Base-by-base conservation (phyloP, 1,140 invertebrate species). In the Dreissena rostriformis region DNA sequence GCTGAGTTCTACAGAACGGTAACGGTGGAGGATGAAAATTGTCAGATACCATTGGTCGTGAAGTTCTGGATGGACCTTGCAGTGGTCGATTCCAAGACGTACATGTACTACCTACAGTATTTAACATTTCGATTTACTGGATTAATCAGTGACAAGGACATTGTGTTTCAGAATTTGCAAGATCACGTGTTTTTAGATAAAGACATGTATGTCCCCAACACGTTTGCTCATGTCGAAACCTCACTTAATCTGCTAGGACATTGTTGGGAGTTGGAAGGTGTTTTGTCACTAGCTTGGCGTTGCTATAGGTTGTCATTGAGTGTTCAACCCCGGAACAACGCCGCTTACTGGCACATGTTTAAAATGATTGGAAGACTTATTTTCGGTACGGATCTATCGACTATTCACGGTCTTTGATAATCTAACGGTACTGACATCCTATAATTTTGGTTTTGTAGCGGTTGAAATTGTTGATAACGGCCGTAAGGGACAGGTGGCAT, bases 171-270 rank as follows among this genome's bases (percentile, higher is more conserved):
- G 57, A 39, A 39, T 39, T 39, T 39, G 4, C 39, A 39, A 39
- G 39, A 39, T 39, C 39, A 39, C 39, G 39, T 39, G 39, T 39
- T 39, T 39, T 39, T 8, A 39, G 39, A 39, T 39, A 39, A 39
- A 39, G 39, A 39, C 39, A 39, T 39, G 39, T 39, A 39, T 39
- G 39, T 39, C 39, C 39, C 39, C 39, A 24, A 24, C 17, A 61
- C 22, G 57, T 61, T n/a, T 61, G 57, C 57, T 61, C 57, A 61
- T 61, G 57, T 61, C 22, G 57, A 61, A 24, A 61, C 57, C 22
- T 19, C 17, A 61, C 57, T 61, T n/a, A 61, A 61, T 61, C 57
- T 61, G 17, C 57, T 61, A n/a, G 57, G 57, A n/a, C 57, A 61
- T 24, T 61, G 57, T 24, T 61, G 22, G 17, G 57, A 61, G 22